Evolutionary conservation across 2,797 vertebrate species (phyloP), one percentile per base, ranked within the genome.

Genomic region (Lutjanus campechanus): DNA sequence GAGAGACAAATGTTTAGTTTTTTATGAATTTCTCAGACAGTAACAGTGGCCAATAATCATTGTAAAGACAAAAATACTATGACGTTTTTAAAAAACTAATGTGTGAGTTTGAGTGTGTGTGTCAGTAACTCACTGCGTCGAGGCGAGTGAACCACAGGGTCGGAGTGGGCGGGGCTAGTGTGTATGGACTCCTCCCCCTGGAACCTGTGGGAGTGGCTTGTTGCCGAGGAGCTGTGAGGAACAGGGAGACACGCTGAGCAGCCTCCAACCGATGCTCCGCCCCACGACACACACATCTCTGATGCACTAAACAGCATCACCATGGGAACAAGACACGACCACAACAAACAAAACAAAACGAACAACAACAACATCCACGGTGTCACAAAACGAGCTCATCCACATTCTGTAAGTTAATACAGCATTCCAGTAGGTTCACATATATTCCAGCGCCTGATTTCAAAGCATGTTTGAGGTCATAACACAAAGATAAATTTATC

Each of bases 161-260:
- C 96, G 0, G 92, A 92, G 73, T 95, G 90, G 86, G 96, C 86
- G 0, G 95, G 93, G 81, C 96, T 96, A n/a, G 86, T 91, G 66
- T 91, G 93, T 43, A 89, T 89, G 0, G 95, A 96, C 83, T 97
- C 96, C 1, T 97, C 96, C 89, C 95, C 96, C 50, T 95, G 88
- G 0, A 82, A 83, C 70, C 86, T 95, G 78, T 95, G 47, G 73
- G 95, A 90, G 88, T 93, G 82, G 92, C 93, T 93, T 70, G 95
- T 95, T 78, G 93, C 36, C 0, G 95, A 94, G 85, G 96, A 98
- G 90, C 97, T 99, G 96, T 94, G 90, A 90, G 79, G 92, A 91
- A 95, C 91, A 96, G 92, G 91, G 85, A 96, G 91, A 96, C 95
- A 96, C 91, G 93, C 95, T 94, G 95, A 96, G 94, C 95, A 96